Evolutionary conservation across 2,113 vertebrate genomes (phyloP).

Genomic region (Synchiropus splendidus): DNA sequence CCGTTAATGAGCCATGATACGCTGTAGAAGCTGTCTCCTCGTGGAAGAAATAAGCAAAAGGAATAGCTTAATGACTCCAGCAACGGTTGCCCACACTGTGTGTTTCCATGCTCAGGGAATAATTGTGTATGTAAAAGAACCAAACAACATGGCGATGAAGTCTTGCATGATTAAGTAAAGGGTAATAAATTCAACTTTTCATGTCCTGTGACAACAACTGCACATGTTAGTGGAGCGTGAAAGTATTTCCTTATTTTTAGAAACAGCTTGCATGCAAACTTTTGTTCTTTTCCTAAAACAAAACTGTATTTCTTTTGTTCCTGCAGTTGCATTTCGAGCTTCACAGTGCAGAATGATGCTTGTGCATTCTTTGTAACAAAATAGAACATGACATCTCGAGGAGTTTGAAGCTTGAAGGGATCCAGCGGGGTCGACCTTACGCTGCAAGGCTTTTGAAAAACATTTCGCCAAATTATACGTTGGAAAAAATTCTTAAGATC

Average conservation of each 20-base stretch:
- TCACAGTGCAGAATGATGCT: background rate
- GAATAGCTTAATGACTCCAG: slow-evolving; percentile 1
- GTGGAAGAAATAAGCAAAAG: background rate
- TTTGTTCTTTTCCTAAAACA: background rate
- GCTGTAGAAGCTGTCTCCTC: slow-evolving; percentile 33
- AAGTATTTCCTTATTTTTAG: background rate
- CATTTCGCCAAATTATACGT: no score
- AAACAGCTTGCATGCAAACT: background rate
- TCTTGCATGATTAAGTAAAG: slow-evolving; percentile 23
- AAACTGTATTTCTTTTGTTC: background rate
- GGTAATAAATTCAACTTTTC: slow-evolving; percentile 19
- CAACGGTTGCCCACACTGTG: slow-evolving; percentile 1
- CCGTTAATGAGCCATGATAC: slow-evolving; percentile 45
- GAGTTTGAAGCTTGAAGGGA: no score
- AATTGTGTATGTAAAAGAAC: slow-evolving; percentile 13
- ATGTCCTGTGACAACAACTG: background rate
- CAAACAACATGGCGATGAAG: slow-evolving; percentile 22
- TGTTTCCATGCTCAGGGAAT: slow-evolving; percentile 5
- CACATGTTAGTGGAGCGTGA: background rate
- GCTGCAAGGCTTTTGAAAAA: no score
- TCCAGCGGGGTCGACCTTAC: no score
- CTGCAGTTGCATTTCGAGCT: background rate
- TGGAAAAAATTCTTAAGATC: no score
- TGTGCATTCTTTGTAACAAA: no score
- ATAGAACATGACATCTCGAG: no score